phyloP scores from a whole-genome alignment of 2,113 vertebrate genomes.

The Laticauda laticaudata region DNA sequence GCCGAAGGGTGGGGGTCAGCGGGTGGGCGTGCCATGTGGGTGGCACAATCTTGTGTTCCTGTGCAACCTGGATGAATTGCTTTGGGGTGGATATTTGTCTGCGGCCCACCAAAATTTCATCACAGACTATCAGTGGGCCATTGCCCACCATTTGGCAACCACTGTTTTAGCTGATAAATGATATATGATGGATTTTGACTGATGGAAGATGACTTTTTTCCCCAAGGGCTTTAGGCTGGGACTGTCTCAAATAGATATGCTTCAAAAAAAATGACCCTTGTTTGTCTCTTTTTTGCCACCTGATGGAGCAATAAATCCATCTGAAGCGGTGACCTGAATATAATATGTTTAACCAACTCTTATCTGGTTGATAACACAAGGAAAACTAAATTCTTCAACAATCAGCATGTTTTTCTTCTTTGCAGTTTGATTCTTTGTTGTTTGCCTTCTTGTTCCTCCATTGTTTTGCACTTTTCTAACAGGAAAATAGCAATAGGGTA shows the following conservation, averaged over 20 bases:
- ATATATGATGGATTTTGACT: neutral
- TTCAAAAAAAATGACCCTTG: neutral
- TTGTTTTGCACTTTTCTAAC: neutral
- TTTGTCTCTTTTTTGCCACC: neutral
- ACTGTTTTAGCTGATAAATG: neutral
- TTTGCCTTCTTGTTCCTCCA: neutral
- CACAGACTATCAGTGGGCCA: too few species aligned
- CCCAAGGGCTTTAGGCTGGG: neutral
- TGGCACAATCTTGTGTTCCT: too few species aligned
- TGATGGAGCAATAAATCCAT: neutral
- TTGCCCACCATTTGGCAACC: too few species aligned
- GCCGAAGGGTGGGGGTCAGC: too few species aligned
- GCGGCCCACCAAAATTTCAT: too few species aligned
- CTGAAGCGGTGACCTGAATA: neutral
- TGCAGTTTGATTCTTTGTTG: neutral
- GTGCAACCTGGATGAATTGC: too few species aligned
- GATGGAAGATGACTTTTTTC: neutral
- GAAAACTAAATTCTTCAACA: neutral
- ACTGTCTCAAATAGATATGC: neutral
- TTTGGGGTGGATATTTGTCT: too few species aligned
- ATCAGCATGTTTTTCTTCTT: neutral
- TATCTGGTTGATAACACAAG: neutral
- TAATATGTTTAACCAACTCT: neutral
- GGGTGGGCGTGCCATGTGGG: too few species aligned
- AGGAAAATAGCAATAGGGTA: neutral